Conservation (phyloP, 2,888 invertebrate genomes). For the Brachypterus glaber region DNA sequence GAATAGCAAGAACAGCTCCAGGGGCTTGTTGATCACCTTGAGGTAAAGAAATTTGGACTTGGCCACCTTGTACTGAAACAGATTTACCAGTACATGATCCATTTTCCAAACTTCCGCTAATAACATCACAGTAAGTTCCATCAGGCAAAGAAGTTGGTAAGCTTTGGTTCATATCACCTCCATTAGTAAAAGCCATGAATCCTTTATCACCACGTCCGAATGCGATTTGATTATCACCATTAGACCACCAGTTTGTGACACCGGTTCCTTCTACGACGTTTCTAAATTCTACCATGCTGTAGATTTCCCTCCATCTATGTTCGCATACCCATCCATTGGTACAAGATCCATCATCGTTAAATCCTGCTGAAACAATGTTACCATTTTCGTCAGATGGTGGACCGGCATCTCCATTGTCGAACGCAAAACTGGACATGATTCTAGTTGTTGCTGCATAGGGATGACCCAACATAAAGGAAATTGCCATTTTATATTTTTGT, state of each 20-base stretch:
- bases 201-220: slow-evolving; percentile 61
- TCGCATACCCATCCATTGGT: slow-evolving; percentile 74
- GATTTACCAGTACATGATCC: slow-evolving; percentile 54
- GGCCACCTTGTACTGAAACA: slow-evolving; percentile 50
- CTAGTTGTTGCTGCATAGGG: slow-evolving; percentile 68
- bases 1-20: slow-evolving; percentile 65
- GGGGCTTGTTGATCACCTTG: slow-evolving; percentile 44
- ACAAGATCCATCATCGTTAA: slow-evolving; percentile 56
- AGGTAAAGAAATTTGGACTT: slow-evolving; percentile 47
- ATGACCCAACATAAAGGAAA: slow-evolving; percentile 76
- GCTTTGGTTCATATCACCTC: slow-evolving; percentile 47
- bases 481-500: slow-evolving; percentile 58
- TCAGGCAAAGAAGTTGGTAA: slow-evolving; percentile 61
- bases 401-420: slow-evolving; percentile 50
- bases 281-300: slow-evolving; percentile 68
- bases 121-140: slow-evolving; percentile 78
- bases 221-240: slow-evolving; percentile 70
- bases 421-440: slow-evolving; percentile 77
- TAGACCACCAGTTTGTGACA: slow-evolving; percentile 69
- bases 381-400: slow-evolving; percentile 58
- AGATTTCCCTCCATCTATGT: slow-evolving; percentile 76
- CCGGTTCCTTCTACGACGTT: slow-evolving; percentile 52
- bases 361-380: slow-evolving; percentile 53
- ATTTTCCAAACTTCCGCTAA: slow-evolving; percentile 54
- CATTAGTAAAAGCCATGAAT: slow-evolving; percentile 69